These are phyloP conservation scores for Oryzias dopingdopingensis DNA, from an alignment of 2,797 vertebrate genomes.

Conservation along the genomic window DNA sequence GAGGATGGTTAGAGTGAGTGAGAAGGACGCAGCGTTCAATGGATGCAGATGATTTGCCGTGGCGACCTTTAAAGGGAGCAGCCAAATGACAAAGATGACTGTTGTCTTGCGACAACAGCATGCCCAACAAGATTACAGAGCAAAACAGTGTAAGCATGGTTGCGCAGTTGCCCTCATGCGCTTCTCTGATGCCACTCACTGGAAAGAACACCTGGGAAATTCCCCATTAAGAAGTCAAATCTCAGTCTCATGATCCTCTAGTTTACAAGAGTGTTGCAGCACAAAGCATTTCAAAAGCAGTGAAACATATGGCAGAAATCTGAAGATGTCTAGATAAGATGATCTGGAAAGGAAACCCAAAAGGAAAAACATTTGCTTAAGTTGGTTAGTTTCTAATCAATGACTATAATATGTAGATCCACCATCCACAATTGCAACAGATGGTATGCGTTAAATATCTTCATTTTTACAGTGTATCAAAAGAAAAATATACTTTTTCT, in stretches of 20 bases:
- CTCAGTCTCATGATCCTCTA: constrained; percentile 33
- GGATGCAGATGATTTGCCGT: too few relatives aligned
- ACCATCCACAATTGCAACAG: too few relatives aligned
- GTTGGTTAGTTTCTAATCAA: too few relatives aligned
- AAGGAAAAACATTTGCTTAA: too few relatives aligned
- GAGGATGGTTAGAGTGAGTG: too few relatives aligned
- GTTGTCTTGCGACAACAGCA: constrained; percentile 39
- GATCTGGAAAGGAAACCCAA: too few relatives aligned
- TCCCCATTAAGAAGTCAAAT: constrained; percentile 29
- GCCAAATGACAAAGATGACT: constrained; percentile 22
- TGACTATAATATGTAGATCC: too few relatives aligned
- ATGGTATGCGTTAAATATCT: too few relatives aligned
- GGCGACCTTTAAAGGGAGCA: not conserved
- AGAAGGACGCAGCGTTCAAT: too few relatives aligned
- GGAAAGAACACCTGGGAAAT: constrained; percentile 47
- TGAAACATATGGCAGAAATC: not conserved
- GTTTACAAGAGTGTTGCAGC: not conserved
- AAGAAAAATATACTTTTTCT: too few relatives aligned
- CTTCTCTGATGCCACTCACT: constrained; percentile 43
- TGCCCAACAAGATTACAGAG: constrained; percentile 58
- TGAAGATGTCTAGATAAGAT: too few relatives aligned
- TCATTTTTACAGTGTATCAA: too few relatives aligned
- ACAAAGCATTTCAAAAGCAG: not conserved
- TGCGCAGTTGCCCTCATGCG: constrained; percentile 42
- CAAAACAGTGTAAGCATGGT: constrained; percentile 25